Percentiles rank a stretch among this genome's conserved stretches.
phyloP scores from a whole-genome alignment of 1,140 invertebrate genomes.

The Melipona quadrifasciata region DNA sequence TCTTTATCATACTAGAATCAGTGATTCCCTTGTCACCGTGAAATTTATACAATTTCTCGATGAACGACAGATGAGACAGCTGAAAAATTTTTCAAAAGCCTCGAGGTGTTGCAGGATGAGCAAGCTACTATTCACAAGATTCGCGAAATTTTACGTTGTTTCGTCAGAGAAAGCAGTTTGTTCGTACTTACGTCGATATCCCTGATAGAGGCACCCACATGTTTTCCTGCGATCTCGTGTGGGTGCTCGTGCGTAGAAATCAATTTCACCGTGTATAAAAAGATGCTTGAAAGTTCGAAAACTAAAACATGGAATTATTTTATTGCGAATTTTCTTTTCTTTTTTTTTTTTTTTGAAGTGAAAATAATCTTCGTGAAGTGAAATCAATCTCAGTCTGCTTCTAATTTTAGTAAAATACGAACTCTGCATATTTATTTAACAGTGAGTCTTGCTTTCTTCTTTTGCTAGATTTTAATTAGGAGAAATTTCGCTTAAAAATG shows the following conservation, averaged over 20 bases:
- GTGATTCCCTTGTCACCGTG: too few species aligned
- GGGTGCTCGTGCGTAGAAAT: slow-evolving; percentile 25
- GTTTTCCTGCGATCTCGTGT: slow-evolving; percentile 11
- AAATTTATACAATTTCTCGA: slow-evolving; percentile 38
- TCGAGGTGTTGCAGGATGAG: slow-evolving; percentile 5
- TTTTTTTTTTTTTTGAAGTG: not conserved
- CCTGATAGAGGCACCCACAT: slow-evolving; percentile 39
- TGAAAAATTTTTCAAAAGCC: slow-evolving; percentile 33
- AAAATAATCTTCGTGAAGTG: not conserved
- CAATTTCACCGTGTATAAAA: not conserved
- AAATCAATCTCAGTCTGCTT: not conserved
- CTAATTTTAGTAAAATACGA: not conserved
- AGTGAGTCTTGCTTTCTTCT: not conserved
- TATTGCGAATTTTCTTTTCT: too few species aligned
- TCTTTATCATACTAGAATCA: not conserved
- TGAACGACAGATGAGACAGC: slow-evolving; percentile 20
- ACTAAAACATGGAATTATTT: not conserved
- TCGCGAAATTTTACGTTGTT: slow-evolving; percentile 38
- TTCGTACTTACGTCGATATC: not conserved
- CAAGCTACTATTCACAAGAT: slow-evolving; percentile 32
- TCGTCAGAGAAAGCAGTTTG: slow-evolving; percentile 34
- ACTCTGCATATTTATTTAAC: not conserved
- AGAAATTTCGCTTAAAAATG: not conserved
- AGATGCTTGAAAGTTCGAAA: not conserved
- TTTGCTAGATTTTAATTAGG: not conserved